Evolutionary conservation across 1,140 invertebrate genomes (phyloP).

Genomic region (Zaprionus ornatus): DNA sequence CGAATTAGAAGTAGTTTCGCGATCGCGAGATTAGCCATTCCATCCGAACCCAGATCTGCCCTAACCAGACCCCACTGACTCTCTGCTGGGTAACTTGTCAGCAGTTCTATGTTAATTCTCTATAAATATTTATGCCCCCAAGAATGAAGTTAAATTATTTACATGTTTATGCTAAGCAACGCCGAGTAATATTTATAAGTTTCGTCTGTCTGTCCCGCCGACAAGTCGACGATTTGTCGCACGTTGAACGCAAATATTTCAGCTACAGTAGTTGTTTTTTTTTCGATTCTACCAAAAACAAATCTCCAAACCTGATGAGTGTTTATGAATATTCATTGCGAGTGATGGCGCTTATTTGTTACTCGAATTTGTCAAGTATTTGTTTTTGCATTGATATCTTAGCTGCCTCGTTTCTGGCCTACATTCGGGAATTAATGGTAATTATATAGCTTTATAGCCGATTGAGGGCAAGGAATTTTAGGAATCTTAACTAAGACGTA

Average conservation of each 20-base stretch:
- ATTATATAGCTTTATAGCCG: conserved; percentile 4
- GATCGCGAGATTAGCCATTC: conserved; percentile 10
- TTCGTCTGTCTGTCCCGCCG: neutral
- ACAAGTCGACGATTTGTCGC: conserved; percentile 33
- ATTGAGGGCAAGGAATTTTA: conserved; percentile 1
- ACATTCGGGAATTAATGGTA: conserved; percentile 24
- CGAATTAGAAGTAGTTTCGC: conserved; percentile 70
- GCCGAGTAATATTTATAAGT: conserved; percentile 31
- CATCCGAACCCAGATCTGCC: neutral
- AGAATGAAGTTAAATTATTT: conserved; percentile 43
- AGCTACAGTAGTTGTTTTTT: neutral
- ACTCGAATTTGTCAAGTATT: conserved; percentile 16
- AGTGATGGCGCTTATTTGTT: conserved; percentile 34
- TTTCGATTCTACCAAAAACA: conserved; percentile 14
- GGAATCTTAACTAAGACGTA: conserved; percentile 1
- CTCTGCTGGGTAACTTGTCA: conserved; percentile 6
- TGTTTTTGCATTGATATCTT: neutral
- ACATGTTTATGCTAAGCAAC: conserved; percentile 33
- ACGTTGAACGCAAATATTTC: conserved; percentile 19
- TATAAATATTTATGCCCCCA: conserved; percentile 53
- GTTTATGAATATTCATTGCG: conserved; percentile 45
- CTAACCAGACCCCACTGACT: conserved; percentile 10
- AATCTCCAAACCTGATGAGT: conserved; percentile 30
- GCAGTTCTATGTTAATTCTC: conserved; percentile 51
- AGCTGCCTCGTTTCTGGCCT: conserved; percentile 36